A percentile compares a stretch with the other conserved stretches of the same genome.
Conservation (phyloP, 2,888 invertebrate species). For the Calliphora vomitoria region DNA sequence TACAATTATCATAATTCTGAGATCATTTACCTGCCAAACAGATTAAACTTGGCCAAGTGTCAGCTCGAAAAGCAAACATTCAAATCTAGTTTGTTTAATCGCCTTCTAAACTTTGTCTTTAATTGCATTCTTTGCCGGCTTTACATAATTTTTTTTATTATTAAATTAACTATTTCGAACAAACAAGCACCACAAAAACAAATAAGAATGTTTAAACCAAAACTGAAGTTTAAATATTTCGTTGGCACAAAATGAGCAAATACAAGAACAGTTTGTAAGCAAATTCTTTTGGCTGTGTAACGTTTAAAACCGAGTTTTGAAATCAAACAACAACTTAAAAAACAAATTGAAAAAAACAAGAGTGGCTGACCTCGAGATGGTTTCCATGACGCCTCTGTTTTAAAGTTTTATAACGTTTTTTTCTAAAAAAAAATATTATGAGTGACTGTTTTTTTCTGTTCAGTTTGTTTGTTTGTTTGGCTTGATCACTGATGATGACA, state of each 20-base stretch:
- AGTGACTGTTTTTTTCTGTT: constrained; percentile 46
- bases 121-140: constrained; percentile 57
- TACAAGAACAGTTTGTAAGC: constrained; percentile 20
- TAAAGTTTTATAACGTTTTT: constrained; percentile 54
- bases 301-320: constrained; percentile 42
- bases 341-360: constrained; percentile 45
- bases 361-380: constrained; percentile 77
- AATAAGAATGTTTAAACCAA: constrained; percentile 4
- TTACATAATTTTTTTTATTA: constrained; percentile 31
- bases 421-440: constrained; percentile 40
- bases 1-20: constrained; percentile 44
- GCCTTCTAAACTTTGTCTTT: constrained; percentile 43
- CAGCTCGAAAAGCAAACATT: constrained; percentile 43
- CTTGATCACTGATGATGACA: constrained; percentile 67
- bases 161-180: constrained; percentile 39
- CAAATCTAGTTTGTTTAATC: constrained; percentile 34
- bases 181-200: constrained; percentile 1
- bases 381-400: constrained; percentile 75
- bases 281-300: constrained; percentile 37
- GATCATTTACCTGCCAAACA: constrained; percentile 50
- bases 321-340: constrained; percentile 13
- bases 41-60: constrained; percentile 61
- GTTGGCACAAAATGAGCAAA: neutral
- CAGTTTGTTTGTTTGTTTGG: constrained; percentile 28
- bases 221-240: constrained; percentile 2